A percentile compares a stretch with the other conserved stretches of the same genome.
Conservation (phyloP, 2,888 invertebrate species). For the Philonicus albiceps region DNA sequence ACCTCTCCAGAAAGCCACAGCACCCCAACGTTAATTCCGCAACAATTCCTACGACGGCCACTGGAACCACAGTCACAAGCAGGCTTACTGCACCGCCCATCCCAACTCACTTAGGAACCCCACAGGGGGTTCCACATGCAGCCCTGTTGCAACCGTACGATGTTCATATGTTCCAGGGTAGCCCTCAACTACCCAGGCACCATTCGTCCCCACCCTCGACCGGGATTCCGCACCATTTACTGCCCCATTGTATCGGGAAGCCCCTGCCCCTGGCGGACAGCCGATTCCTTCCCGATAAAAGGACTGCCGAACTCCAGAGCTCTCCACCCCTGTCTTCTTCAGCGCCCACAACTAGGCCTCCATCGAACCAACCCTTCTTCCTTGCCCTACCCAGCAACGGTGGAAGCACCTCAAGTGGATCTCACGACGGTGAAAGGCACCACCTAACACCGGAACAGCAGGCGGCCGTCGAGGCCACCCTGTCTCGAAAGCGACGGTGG, state of each 20-base stretch:
- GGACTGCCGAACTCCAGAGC: constrained; percentile 13
- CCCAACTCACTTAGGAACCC: background rate
- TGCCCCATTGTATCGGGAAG: constrained; percentile 45
- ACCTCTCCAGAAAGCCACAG: constrained; percentile 52
- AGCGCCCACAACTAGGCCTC: constrained; percentile 40
- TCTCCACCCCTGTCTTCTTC: constrained; percentile 41
- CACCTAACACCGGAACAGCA: constrained; percentile 42
- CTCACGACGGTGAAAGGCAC: constrained; percentile 1
- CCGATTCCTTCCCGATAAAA: constrained; percentile 34
- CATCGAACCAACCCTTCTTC: constrained; percentile 46
- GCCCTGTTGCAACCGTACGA: constrained; percentile 39
- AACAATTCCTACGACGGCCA: constrained; percentile 63
- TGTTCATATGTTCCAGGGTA: constrained; percentile 40
- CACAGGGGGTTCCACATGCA: background rate
- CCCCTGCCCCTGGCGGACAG: constrained; percentile 42
- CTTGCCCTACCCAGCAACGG: constrained; percentile 30
- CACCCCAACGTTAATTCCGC: constrained; percentile 46
- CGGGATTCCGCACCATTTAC: constrained; percentile 42
- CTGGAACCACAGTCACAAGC: constrained; percentile 62
- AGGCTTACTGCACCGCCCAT: constrained; percentile 51
- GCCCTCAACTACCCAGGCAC: constrained; percentile 45
- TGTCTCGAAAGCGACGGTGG: constrained; percentile 63
- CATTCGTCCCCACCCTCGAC: constrained; percentile 14
- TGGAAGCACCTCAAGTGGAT: background rate
- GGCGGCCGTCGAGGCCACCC: constrained; percentile 52